Conservation (phyloP, 2,888 invertebrate species). For the Drosophila limbata region DNA sequence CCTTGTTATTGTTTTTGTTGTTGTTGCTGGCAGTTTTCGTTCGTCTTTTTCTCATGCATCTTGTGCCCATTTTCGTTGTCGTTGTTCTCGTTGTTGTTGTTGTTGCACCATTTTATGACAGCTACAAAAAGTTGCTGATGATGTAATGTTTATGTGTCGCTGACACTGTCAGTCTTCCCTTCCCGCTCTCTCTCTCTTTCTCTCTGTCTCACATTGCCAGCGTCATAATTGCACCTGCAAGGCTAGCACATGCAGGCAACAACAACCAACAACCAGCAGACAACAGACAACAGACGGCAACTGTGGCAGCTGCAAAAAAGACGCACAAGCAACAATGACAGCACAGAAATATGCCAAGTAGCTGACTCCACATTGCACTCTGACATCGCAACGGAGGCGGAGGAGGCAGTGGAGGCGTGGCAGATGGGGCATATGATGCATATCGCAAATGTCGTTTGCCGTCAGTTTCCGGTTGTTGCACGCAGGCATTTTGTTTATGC, state of each 20-base stretch:
- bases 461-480: slow-evolving; percentile 81
- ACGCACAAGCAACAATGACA: slow-evolving; percentile 77
- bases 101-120: slow-evolving; percentile 69
- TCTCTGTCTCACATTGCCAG: slow-evolving; percentile 36
- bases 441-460: slow-evolving; percentile 81
- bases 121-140: slow-evolving; percentile 78
- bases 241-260: slow-evolving; percentile 75
- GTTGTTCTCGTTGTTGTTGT: slow-evolving; percentile 28
- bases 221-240: slow-evolving; percentile 78
- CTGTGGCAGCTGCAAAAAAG: slow-evolving; percentile 56
- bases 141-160: slow-evolving; percentile 79
- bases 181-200: background rate
- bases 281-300: slow-evolving; percentile 21
- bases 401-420: slow-evolving; percentile 1
- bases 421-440: slow-evolving; percentile 70
- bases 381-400: slow-evolving; percentile 33
- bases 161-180: slow-evolving; percentile 60
- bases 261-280: slow-evolving; percentile 15
- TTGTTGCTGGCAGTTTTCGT: slow-evolving; percentile 52
- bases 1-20: slow-evolving; percentile 4
- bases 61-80: slow-evolving; percentile 39
- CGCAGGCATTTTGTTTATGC: slow-evolving; percentile 81
- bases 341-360: slow-evolving; percentile 78
- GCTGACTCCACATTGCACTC: slow-evolving; percentile 61
- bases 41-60: slow-evolving; percentile 56